phyloP scores from a whole-genome alignment of 2,797 vertebrate species.

The Telmatherina bonti region DNA sequence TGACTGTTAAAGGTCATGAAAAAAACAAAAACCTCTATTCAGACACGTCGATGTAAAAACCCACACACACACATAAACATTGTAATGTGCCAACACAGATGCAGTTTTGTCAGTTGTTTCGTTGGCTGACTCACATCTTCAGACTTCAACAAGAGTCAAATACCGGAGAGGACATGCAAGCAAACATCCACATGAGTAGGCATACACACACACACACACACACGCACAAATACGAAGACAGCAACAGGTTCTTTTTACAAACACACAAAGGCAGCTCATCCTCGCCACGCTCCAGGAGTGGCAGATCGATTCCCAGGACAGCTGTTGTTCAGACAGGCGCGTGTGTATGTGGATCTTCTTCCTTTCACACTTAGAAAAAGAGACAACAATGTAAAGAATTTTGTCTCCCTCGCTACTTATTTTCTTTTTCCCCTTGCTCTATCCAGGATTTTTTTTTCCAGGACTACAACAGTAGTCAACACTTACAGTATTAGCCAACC shows the following conservation, averaged over 20 bases:
- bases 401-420: slow-evolving; percentile 21
- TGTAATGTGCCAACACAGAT: slow-evolving; percentile 64
- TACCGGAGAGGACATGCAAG: slow-evolving; percentile 39
- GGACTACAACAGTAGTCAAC: neutral
- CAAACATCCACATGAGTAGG: slow-evolving; percentile 9
- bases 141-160: slow-evolving; percentile 43
- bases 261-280: slow-evolving; percentile 66
- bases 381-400: slow-evolving; percentile 57
- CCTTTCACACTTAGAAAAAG: slow-evolving; percentile 68
- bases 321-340: slow-evolving; percentile 72
- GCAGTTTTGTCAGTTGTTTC: slow-evolving; percentile 64
- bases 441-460: slow-evolving; percentile 11
- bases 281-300: slow-evolving; percentile 53
- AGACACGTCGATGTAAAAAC: too few species aligned
- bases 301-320: slow-evolving; percentile 70
- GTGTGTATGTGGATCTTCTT: slow-evolving; percentile 27
- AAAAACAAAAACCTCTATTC: too few species aligned
- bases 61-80: too few species aligned
- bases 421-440: slow-evolving; percentile 13
- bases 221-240: slow-evolving; percentile 31
- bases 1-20: neutral
- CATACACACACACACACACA: slow-evolving; percentile 19
- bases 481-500: too few species aligned
- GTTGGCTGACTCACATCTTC: slow-evolving; percentile 59
- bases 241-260: slow-evolving; percentile 53